Evolutionary conservation across 2,888 invertebrate species (phyloP).

Genomic region (Caenorhabditis plicata): DNA sequence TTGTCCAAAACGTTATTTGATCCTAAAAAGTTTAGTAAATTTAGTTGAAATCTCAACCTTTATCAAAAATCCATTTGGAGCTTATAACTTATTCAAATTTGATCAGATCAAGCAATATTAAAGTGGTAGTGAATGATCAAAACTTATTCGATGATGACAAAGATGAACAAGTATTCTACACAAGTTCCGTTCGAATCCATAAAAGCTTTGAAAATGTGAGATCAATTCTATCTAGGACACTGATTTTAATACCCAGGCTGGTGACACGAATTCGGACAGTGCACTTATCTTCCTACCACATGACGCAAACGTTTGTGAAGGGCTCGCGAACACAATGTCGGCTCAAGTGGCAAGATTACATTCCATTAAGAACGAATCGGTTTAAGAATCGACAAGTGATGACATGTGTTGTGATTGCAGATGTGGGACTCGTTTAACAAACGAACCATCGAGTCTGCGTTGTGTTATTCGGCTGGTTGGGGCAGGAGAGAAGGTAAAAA

Average conservation of each 20-base stretch:
- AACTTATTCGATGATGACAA: conserved; percentile 8
- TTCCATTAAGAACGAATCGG: conserved; percentile 3
- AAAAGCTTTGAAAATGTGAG: conserved; percentile 1
- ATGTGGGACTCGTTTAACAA: conserved; percentile 2
- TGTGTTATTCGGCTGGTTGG: conserved; percentile 25
- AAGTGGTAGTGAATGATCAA: conserved; percentile 8
- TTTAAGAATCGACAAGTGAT: neutral
- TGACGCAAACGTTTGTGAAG: conserved; percentile 6
- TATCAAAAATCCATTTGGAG: conserved; percentile 7
- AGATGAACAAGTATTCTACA: conserved; percentile 18
- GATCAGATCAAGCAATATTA: conserved; percentile 10
- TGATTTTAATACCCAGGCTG: conserved; percentile 1
- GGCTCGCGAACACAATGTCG: neutral
- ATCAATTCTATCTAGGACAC: neutral
- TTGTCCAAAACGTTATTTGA: neutral
- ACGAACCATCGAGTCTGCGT: conserved; percentile 8
- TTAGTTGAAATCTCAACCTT: conserved; percentile 11
- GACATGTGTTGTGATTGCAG: neutral
- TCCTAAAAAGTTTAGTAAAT: neutral
- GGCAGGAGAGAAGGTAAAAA: conserved; percentile 14
- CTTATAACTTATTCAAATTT: conserved; percentile 6
- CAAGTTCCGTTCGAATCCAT: conserved; percentile 11
- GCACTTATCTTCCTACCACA: conserved; percentile 19
- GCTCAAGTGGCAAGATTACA: conserved; percentile 10
- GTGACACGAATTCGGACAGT: conserved; percentile 20